Evolutionary conservation across 2,888 invertebrate genomes (phyloP).

Genomic region (Drosophila recens): DNA sequence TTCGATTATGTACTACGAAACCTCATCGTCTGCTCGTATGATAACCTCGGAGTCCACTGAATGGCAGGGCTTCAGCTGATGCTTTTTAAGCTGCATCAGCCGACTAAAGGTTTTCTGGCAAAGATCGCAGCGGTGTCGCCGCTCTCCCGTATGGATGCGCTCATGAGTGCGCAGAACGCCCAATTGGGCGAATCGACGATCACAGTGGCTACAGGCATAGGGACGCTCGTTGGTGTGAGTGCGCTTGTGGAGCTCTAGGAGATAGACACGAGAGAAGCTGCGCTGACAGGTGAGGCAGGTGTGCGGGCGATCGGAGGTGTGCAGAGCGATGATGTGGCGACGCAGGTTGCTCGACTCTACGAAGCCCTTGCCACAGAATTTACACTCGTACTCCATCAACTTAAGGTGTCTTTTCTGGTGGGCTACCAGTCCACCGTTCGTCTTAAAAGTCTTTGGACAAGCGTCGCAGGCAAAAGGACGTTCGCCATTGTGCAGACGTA

Average conservation of each 20-base stretch:
- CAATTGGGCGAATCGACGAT: constrained; percentile 77
- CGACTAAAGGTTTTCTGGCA: constrained; percentile 78
- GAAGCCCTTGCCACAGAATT: constrained; percentile 77
- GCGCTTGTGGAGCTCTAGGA: constrained; percentile 85
- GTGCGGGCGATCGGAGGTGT: constrained; percentile 83
- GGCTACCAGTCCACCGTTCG: constrained; percentile 75
- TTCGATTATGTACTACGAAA: background rate
- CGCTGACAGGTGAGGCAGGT: constrained; percentile 79
- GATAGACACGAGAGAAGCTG: constrained; percentile 81
- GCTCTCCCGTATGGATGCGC: constrained; percentile 81
- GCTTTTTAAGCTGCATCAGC: constrained; percentile 46
- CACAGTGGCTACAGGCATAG: constrained; percentile 78
- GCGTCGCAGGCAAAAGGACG: constrained; percentile 79
- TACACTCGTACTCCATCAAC: constrained; percentile 66
- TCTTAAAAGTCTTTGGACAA: constrained; percentile 82
- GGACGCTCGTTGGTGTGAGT: constrained; percentile 84
- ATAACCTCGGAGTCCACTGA: background rate
- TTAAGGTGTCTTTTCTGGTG: constrained; percentile 79
- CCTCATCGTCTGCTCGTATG: background rate
- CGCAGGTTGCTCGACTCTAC: constrained; percentile 80
- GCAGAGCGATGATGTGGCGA: constrained; percentile 78
- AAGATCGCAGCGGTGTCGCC: constrained; percentile 70
- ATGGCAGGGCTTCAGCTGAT: constrained; percentile 31
- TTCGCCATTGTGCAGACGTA: constrained; percentile 82
- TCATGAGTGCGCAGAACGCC: constrained; percentile 85